Percentiles rank a stretch among this genome's conserved stretches.
Conservation (phyloP, 2,113 vertebrate species). For the Paracanthobrama guichenoti region DNA sequence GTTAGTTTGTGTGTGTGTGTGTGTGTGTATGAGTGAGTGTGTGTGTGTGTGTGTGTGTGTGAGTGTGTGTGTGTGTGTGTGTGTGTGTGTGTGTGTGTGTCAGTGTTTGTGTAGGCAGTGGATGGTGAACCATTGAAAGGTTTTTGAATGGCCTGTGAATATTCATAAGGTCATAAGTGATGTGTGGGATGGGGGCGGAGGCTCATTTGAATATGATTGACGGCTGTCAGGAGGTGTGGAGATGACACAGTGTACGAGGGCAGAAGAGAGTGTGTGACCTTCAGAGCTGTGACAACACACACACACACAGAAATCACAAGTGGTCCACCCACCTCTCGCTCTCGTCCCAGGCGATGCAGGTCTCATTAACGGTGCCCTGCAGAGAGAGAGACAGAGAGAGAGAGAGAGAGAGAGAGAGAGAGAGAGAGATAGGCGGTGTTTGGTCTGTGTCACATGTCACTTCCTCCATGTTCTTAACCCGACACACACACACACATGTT, state of each 20-base stretch:
- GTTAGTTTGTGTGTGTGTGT: too few relatives aligned
- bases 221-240: not conserved
- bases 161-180: slow-evolving; percentile 23
- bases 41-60: not conserved
- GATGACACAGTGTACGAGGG: slow-evolving; percentile 41
- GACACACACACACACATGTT: not conserved
- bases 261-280: slow-evolving; percentile 44
- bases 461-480: not conserved
- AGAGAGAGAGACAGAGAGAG: slow-evolving; percentile 57
- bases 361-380: slow-evolving; percentile 95
- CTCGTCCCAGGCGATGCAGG: slow-evolving; percentile 96
- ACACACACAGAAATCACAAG: slow-evolving; percentile 5
- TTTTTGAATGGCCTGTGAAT: not conserved
- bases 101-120: not conserved
- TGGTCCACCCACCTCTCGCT: slow-evolving; percentile 64
- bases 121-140: not conserved
- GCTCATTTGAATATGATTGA: slow-evolving; percentile 10
- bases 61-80: not conserved
- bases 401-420: slow-evolving; percentile 3
- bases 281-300: slow-evolving; percentile 33
- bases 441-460: slow-evolving; percentile 9
- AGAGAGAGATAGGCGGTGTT: not conserved
- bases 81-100: not conserved
- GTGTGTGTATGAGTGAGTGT: not conserved
- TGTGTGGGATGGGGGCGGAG: not conserved